Base-by-base conservation (phyloP, 2,888 invertebrate species). In the Dryocosmus kuriphilus region DNA sequence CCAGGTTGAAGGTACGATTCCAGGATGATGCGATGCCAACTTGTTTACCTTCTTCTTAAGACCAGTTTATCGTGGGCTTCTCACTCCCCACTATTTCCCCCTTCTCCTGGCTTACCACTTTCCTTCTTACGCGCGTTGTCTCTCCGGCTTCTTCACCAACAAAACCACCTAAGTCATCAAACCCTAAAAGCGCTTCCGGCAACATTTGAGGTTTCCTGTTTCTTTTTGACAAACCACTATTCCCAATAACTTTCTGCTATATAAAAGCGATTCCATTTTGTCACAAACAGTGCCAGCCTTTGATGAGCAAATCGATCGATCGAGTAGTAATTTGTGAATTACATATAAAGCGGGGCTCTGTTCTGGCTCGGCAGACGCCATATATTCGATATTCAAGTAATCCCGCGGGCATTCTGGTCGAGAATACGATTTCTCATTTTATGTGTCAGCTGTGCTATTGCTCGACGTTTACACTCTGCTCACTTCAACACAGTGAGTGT, bases 341-440 rank as follows among this genome's bases (percentile, higher is more conserved):
- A 60, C 11, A 60, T 60, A 27, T 60, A 27, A 60, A 60, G 60
- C 27, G 16, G 0, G 27, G 27, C 27, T 60, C 60, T 60, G 60
- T 63, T 63, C 63, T 22, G 38, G 2, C 38, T 35, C 22, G 63
- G 35, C 38, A 38, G 63, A 14, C 63, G 22, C 63, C 63, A 63
- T 38, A 63, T 38, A 63, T 63, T 63, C 63, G 63, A 63, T 63
- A 63, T 63, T 63, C 63, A 63, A 63, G 63, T 63, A 63, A 63
- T 27, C 60, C 60, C 27, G 11, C 11, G 16, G 60, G 60, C 60
- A 60, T 60, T 60, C 27, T 16, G 27, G 27, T 24, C 24, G 60
- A 60, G 60, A 60, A 60, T 60, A 16, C 14, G 60, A 60, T 63
- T 63, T 63, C 63, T 63, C 35, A 38, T 63, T 63, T 63, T 22